A percentile compares a stretch with the other conserved stretches of the same genome.
These are phyloP conservation scores for Pristionchus entomophagus DNA, from an alignment of 2,888 invertebrate species.

Conservation along the genomic window DNA sequence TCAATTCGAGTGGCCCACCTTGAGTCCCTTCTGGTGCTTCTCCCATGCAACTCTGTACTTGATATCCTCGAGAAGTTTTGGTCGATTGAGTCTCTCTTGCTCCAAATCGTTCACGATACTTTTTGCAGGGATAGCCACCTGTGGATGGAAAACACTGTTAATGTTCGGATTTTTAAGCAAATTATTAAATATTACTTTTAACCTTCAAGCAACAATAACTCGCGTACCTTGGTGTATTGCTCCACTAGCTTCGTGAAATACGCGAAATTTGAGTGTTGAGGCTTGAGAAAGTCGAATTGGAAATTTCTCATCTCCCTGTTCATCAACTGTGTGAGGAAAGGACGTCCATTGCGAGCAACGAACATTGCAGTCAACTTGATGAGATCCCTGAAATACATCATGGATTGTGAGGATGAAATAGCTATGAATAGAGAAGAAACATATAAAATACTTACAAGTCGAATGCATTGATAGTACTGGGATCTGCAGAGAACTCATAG, in stretches of 20 bases:
- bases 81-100: slow-evolving; percentile 64
- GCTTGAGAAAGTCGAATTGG: slow-evolving; percentile 96
- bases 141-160: background rate
- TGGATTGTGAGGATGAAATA: background rate
- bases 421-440: too few species aligned
- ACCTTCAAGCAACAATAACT: background rate
- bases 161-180: background rate
- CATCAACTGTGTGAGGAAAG: slow-evolving; percentile 97
- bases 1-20: slow-evolving; percentile 75
- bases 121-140: slow-evolving; percentile 92
- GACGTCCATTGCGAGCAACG: slow-evolving; percentile 96
- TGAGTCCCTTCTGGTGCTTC: slow-evolving; percentile 92
- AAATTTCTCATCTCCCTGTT: slow-evolving; percentile 84
- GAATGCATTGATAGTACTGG: slow-evolving; percentile 96
- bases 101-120: slow-evolving; percentile 65
- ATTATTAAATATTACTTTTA: too few species aligned
- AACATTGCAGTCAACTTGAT: slow-evolving; percentile 98
- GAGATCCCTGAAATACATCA: slow-evolving; percentile 84
- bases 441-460: slow-evolving; percentile 82
- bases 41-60: slow-evolving; percentile 94
- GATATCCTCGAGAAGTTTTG: slow-evolving; percentile 68
- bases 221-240: slow-evolving; percentile 92
- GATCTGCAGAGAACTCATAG: slow-evolving; percentile 95
- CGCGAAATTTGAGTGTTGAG: slow-evolving; percentile 97
- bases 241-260: slow-evolving; percentile 98